Percentiles rank a stretch among this genome's conserved stretches.
These are phyloP conservation scores for Myotis planiceps DNA, from an alignment of 2,797 vertebrate genomes.

Conservation along the genomic window DNA sequence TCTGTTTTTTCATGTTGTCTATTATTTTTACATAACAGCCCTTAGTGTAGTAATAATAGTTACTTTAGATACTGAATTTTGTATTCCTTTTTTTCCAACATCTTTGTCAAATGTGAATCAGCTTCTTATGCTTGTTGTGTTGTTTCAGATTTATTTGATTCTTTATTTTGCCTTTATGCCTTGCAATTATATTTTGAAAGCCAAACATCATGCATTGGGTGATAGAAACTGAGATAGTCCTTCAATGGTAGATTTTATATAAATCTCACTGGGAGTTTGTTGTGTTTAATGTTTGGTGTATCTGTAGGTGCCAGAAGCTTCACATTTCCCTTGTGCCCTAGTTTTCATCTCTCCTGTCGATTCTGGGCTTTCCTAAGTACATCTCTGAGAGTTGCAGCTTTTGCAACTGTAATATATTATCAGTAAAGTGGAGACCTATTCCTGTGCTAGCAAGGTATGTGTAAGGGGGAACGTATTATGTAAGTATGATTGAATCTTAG, in stretches of 20 bases:
- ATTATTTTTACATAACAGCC: neutral
- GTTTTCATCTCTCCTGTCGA: constrained; percentile 26
- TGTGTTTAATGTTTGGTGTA: neutral
- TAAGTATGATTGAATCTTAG: constrained; percentile 32
- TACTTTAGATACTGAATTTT: neutral
- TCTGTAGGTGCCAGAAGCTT: neutral
- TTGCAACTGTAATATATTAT: neutral
- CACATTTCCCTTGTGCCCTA: neutral
- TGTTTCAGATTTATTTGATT: neutral
- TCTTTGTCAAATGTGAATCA: neutral
- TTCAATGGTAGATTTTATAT: neutral
- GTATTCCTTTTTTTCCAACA: neutral
- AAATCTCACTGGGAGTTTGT: neutral
- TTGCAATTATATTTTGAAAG: neutral
- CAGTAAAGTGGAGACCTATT: neutral
- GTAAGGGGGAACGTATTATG: neutral
- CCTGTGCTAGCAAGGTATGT: neutral
- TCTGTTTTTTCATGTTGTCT: neutral
- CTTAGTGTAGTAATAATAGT: neutral
- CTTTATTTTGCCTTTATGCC: neutral
- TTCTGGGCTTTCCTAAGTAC: neutral
- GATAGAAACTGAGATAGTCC: neutral
- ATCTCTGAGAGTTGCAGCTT: neutral
- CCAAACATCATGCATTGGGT: neutral
- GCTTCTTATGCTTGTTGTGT: neutral